Evolutionary conservation across 2,113 vertebrate species (phyloP), one percentile per base, ranked within the genome.

Genomic region (Castor canadensis): DNA sequence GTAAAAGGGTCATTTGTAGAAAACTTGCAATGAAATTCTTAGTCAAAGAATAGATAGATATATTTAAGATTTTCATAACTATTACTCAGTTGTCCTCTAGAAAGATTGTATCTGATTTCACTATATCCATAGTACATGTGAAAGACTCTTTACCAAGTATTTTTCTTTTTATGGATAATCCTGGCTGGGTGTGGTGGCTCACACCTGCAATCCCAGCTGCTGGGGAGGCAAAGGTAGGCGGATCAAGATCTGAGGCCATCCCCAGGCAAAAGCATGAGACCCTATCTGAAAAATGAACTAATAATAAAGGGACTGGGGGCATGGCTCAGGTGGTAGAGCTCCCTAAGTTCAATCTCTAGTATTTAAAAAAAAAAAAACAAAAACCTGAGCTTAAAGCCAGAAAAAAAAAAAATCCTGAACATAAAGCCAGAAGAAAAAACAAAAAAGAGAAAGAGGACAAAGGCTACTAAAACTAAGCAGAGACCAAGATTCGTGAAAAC

Each of bases 381-480:
- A n/a, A n/a, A n/a, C n/a, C n/a, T n/a, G n/a, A n/a, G n/a, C n/a
- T n/a, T n/a, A n/a, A n/a, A n/a, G n/a, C n/a, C n/a, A n/a, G n/a
- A n/a, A n/a, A n/a, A n/a, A 82, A 82, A 64, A 40, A 77, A 75
- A 19, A 38, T 76, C 67, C 30, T 85, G 54, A 71, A 91, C 73
- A 49, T 72, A 56, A 80, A 69, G 64, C 40, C 32, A 69, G 47
- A 73, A 49, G 85, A n/a, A n/a, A n/a, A n/a, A n/a, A n/a, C n/a
- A 94, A 79, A 56, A 60, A 32, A 93, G 71, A 49, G 67, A 83
- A 71, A 47, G 56, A 96, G 79, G 60, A 82, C 52, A 89, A 75
- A 64, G 26, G 52, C 30, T 66, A 47, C 56, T 88, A 93, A 91
- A 92, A 94, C 26, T 35, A 67, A 88, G 45, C 72, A 28, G 19